A percentile compares a stretch with the other conserved stretches of the same genome.
These are phyloP conservation scores for Monarcha castaneiventris DNA, from an alignment of 2,113 vertebrate genomes.

Conservation along the genomic window DNA sequence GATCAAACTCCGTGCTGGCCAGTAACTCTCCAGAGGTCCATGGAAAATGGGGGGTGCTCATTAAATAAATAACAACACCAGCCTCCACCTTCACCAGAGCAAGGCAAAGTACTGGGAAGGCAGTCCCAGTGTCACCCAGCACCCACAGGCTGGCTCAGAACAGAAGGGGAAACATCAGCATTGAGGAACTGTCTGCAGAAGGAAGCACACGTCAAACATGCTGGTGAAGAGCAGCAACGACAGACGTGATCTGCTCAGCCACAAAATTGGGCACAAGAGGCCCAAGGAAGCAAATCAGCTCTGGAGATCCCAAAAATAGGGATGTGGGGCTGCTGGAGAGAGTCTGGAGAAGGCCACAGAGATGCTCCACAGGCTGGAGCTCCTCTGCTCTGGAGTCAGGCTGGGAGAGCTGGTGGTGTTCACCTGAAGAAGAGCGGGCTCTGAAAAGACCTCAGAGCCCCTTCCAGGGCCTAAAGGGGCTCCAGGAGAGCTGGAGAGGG, in stretches of 20 bases:
- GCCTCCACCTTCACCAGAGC: neutral
- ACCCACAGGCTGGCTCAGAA: neutral
- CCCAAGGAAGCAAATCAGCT: neutral
- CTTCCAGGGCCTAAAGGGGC: neutral
- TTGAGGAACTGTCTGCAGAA: neutral
- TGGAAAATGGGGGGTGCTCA: neutral
- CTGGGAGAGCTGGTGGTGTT: neutral
- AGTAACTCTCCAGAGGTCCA: rapidly evolving
- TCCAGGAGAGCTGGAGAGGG: neutral
- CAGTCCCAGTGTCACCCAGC: neutral
- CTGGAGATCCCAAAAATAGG: neutral
- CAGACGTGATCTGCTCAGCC: neutral
- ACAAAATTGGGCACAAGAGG: neutral
- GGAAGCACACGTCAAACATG: rapidly evolving
- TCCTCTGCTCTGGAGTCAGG: neutral
- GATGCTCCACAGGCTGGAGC: neutral
- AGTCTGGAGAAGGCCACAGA: neutral
- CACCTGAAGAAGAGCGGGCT: neutral
- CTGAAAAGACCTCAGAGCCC: rapidly evolving
- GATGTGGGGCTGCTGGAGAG: neutral
- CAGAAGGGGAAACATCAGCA: neutral
- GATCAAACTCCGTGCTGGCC: rapidly evolving
- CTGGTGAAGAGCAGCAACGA: neutral
- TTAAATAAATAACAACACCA: rapidly evolving
- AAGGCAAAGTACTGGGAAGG: neutral